These are phyloP conservation scores for Harpagoxenus sublaevis DNA, from an alignment of 2,888 invertebrate genomes.

Conservation along the genomic window DNA sequence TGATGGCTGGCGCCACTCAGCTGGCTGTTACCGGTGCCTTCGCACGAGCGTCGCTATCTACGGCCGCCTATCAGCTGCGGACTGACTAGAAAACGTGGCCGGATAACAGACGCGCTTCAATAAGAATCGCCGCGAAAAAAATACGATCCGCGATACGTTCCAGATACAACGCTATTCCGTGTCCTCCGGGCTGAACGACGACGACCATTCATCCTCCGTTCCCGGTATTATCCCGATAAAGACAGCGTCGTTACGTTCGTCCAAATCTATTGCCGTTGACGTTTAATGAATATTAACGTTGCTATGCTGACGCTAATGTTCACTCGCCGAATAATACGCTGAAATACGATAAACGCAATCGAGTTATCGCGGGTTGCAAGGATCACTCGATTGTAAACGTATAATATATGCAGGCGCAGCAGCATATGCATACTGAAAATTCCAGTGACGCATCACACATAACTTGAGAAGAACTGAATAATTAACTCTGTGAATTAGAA, in stretches of 20 bases:
- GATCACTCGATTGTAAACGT: constrained; percentile 25
- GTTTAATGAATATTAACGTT: background rate
- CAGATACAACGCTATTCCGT: constrained; percentile 28
- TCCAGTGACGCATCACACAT: constrained; percentile 9
- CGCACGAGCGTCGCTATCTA: constrained; percentile 79
- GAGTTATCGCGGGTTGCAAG: constrained; percentile 12
- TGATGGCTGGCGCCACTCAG: constrained; percentile 86
- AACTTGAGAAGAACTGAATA: constrained; percentile 34
- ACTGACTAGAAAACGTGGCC: constrained; percentile 69
- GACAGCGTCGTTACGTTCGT: background rate
- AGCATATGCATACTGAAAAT: constrained; percentile 13
- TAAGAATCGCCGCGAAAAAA: constrained; percentile 10
- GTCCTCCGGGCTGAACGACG: background rate
- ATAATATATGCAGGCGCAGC: background rate
- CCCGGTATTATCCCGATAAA: too few species aligned
- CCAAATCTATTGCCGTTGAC: background rate
- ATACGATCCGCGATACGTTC: background rate
- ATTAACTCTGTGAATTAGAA: constrained; percentile 18
- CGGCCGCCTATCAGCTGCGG: constrained; percentile 79
- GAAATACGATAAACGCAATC: constrained; percentile 1
- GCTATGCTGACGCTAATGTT: background rate
- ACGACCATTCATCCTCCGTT: background rate
- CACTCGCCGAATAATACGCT: background rate
- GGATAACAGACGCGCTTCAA: constrained; percentile 62
- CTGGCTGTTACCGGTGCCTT: constrained; percentile 84